These are phyloP conservation scores for Stenolophus ochropezus DNA, from an alignment of 2,888 invertebrate genomes.

Conservation along the genomic window DNA sequence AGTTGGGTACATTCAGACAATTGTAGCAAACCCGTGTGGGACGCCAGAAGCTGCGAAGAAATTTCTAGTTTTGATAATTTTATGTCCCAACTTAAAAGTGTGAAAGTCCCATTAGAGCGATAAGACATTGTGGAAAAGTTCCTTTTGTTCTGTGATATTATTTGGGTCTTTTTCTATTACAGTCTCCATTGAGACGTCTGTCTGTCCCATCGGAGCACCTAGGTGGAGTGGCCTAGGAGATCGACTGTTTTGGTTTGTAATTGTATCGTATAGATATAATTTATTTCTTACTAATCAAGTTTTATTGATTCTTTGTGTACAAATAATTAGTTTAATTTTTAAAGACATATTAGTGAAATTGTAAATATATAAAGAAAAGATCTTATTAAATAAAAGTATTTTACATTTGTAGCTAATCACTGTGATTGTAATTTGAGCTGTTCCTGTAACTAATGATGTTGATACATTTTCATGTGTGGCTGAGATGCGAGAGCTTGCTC, in stretches of 20 bases:
- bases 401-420: conserved; percentile 53
- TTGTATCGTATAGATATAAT: conserved; percentile 64
- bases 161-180: conserved; percentile 71
- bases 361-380: conserved; percentile 47
- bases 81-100: conserved; percentile 79
- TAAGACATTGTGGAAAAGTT: conserved; percentile 66
- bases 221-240: conserved; percentile 64
- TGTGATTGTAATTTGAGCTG: conserved; percentile 52
- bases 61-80: conserved; percentile 80
- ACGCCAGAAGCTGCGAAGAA: conserved; percentile 73
- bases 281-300: conserved; percentile 13
- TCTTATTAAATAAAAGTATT: conserved; percentile 46
- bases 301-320: conserved; percentile 38
- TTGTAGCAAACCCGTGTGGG: conserved; percentile 63
- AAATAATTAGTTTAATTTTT: conserved; percentile 41
- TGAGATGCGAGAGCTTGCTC: conserved; percentile 57
- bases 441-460: conserved; percentile 68
- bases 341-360: conserved; percentile 48
- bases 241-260: conserved; percentile 70
- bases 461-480: conserved; percentile 68
- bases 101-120: conserved; percentile 74
- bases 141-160: conserved; percentile 70
- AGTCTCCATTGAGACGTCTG: conserved; percentile 68
- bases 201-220: conserved; percentile 62
- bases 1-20: conserved; percentile 56